Conservation (phyloP, 2,888 invertebrate genomes). For the Gerris lacustris region DNA sequence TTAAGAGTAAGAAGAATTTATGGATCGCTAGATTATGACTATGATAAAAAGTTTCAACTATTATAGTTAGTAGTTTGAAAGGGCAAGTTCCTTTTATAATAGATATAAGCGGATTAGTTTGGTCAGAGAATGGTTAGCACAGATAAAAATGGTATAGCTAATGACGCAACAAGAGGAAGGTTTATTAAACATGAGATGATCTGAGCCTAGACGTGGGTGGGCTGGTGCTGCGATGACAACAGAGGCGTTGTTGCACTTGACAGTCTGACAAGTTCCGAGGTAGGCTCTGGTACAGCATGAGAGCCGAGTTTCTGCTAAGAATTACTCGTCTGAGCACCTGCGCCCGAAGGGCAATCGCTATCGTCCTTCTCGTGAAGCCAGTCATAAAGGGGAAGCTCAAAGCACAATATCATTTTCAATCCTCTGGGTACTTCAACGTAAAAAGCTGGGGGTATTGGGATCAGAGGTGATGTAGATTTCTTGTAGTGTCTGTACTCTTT, state of each 20-base stretch:
- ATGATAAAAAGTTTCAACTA: too few relatives aligned
- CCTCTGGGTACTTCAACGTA: constrained; percentile 77
- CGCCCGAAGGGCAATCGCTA: constrained; percentile 21
- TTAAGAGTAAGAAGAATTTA: too few relatives aligned
- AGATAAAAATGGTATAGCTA: too few relatives aligned
- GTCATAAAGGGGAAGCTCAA: constrained; percentile 80
- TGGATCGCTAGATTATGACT: too few relatives aligned
- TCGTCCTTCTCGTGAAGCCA: constrained; percentile 49
- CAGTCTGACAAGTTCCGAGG: constrained; percentile 4
- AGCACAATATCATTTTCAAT: constrained; percentile 71
- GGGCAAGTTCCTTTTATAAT: too few relatives aligned
- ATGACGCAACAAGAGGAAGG: neutral
- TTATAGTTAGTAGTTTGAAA: too few relatives aligned
- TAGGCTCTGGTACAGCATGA: neutral
- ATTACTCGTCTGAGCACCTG: constrained; percentile 1
- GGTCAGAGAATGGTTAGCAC: too few relatives aligned
- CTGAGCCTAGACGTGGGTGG: constrained; percentile 5
- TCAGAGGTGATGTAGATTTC: constrained; percentile 72
- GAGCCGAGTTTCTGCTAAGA: constrained; percentile 27
- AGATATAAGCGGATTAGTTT: too few relatives aligned
- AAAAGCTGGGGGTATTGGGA: constrained; percentile 74
- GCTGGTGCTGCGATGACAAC: neutral
- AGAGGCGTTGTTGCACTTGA: constrained; percentile 8
- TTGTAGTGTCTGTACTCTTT: constrained; percentile 80
- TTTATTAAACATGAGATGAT: constrained; percentile 6